Conservation (phyloP, 2,888 invertebrate genomes). For the Parnassius smintheus region DNA sequence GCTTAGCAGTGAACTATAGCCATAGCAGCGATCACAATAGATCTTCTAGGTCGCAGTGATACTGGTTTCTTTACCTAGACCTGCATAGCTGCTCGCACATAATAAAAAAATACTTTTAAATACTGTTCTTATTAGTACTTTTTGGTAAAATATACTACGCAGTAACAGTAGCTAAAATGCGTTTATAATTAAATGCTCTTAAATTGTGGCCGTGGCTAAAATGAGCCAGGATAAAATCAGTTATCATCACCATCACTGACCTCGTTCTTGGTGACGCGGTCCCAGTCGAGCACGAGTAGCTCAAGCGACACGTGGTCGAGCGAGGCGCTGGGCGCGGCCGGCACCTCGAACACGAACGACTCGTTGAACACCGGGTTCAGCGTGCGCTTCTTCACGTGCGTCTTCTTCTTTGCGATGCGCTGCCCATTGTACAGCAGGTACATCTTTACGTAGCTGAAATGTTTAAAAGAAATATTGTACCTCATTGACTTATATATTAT, state of each 20-base stretch:
- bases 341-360: slow-evolving; percentile 98
- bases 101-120: too few species aligned
- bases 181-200: background rate
- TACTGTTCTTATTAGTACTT: too few species aligned
- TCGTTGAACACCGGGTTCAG: slow-evolving; percentile 99
- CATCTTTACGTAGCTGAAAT: slow-evolving; percentile 91
- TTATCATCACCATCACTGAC: slow-evolving; percentile 57
- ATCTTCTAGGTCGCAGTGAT: too few species aligned
- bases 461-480: background rate
- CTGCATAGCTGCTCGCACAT: too few species aligned
- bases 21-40: too few species aligned
- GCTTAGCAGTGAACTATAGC: too few species aligned
- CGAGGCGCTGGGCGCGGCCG: slow-evolving; percentile 86
- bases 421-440: slow-evolving; percentile 98
- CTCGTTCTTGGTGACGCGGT: slow-evolving; percentile 99
- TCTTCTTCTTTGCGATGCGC: slow-evolving; percentile 99
- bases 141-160: background rate
- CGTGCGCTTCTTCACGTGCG: slow-evolving; percentile 98
- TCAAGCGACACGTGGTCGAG: slow-evolving; percentile 92
- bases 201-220: too few species aligned
- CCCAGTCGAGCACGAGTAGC: slow-evolving; percentile 96
- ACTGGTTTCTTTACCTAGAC: too few species aligned
- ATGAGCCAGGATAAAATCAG: too few species aligned
- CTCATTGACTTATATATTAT: background rate
- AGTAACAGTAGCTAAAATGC: background rate